Percentiles rank a stretch among this genome's conserved stretches.
These are phyloP conservation scores for Zaprionus tsacasi DNA, from an alignment of 1,140 invertebrate species.

Conservation along the genomic window DNA sequence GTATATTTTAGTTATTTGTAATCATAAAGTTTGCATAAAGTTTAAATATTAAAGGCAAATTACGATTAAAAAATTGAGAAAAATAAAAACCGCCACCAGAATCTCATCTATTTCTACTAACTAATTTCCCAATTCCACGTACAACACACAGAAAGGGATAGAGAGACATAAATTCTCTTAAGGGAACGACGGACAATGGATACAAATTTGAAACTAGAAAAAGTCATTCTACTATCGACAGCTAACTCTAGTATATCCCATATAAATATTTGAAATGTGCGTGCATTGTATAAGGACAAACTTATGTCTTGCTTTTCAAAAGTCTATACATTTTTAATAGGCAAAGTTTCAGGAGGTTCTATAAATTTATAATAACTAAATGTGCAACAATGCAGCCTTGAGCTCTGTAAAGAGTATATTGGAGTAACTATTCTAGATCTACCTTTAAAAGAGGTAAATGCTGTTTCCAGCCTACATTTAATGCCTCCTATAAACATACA, in stretches of 20 bases:
- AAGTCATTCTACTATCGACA: neutral
- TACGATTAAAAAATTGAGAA: constrained; percentile 10
- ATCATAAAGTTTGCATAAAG: constrained; percentile 62
- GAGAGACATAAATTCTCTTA: neutral
- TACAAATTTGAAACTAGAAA: no score
- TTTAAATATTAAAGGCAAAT: constrained; percentile 40
- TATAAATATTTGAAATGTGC: neutral
- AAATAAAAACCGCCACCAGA: constrained; percentile 26
- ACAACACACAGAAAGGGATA: neutral
- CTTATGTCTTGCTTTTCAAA: neutral
- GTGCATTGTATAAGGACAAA: neutral
- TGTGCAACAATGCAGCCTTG: neutral
- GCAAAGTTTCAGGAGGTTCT: neutral
- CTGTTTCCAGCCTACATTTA: neutral
- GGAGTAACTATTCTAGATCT: neutral
- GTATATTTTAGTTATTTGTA: constrained; percentile 80
- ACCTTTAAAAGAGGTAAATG: neutral
- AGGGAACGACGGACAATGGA: neutral
- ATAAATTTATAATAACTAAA: neutral
- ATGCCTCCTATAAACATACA: neutral
- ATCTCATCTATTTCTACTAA: neutral
- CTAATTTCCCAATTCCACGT: neutral
- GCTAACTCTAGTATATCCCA: neutral
- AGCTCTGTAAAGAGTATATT: neutral
- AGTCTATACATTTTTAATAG: neutral